A percentile compares a stretch with the other conserved stretches of the same genome.
Conservation (phyloP, 2,113 vertebrate genomes). For the Myanophis thanlyinensis region DNA sequence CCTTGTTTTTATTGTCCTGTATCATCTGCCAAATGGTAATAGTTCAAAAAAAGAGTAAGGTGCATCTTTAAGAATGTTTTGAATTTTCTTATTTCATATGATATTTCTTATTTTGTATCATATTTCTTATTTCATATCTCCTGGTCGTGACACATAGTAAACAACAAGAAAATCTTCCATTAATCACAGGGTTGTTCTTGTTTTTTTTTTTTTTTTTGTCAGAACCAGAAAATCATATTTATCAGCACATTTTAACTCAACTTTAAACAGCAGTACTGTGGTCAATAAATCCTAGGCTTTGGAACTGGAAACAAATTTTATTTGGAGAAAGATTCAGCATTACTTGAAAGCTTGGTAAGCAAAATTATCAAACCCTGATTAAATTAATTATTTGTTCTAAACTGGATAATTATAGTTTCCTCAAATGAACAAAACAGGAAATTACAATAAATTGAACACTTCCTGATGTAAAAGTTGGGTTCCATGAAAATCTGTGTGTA, state of each 20-base stretch:
- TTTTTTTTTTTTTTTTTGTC: neutral
- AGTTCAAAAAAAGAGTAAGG: too few relatives aligned
- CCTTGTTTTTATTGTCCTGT: too few relatives aligned
- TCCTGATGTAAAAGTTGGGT: neutral
- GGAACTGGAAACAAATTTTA: neutral
- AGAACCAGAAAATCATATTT: neutral
- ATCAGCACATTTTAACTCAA: neutral
- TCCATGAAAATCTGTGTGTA: neutral
- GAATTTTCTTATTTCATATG: too few relatives aligned
- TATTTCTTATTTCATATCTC: neutral
- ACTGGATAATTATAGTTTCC: neutral
- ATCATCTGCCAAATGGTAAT: too few relatives aligned
- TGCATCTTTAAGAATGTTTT: too few relatives aligned
- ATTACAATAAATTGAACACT: neutral
- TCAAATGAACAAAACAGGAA: neutral
- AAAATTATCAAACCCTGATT: neutral
- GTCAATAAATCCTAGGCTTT: neutral
- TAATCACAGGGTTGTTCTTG: neutral
- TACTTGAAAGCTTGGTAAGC: neutral
- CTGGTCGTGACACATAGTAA: neutral
- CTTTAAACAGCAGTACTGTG: neutral
- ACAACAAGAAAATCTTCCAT: neutral
- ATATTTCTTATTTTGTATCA: too few relatives aligned
- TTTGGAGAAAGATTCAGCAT: neutral
- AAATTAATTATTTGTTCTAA: neutral